phyloP scores from a whole-genome alignment of 2,797 vertebrate species.

The Gallinago nigripennis region DNA sequence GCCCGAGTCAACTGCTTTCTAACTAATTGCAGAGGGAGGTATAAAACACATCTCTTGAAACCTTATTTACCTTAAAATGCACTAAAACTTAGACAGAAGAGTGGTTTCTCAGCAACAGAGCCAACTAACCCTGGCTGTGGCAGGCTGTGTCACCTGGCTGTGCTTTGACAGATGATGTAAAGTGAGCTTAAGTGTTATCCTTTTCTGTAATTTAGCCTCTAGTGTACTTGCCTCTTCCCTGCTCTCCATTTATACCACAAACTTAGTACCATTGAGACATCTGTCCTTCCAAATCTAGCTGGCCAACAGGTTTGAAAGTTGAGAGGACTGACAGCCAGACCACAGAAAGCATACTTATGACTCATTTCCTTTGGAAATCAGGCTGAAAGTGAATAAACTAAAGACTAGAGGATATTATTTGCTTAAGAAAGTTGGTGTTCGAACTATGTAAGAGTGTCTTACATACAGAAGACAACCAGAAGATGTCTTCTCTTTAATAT shows the following conservation, averaged over 20 bases:
- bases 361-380: conserved; percentile 3
- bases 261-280: background rate
- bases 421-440: background rate
- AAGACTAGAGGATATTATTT: background rate
- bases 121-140: background rate
- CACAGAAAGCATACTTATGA: background rate
- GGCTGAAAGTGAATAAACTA: background rate
- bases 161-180: rapidly evolving
- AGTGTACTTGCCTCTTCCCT: background rate
- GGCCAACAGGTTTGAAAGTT: conserved; percentile 6
- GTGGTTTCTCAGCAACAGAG: background rate
- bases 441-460: background rate
- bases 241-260: background rate
- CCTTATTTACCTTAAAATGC: background rate
- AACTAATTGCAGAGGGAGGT: background rate
- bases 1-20: background rate
- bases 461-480: background rate
- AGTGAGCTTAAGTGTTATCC: background rate
- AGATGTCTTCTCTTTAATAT: background rate
- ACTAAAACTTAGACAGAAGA: background rate
- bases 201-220: background rate
- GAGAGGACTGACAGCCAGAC: background rate
- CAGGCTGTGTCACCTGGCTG: background rate
- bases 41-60: background rate
- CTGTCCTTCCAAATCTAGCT: background rate